Conservation (phyloP, 2,797 vertebrate species). For the Lithobates pipiens region DNA sequence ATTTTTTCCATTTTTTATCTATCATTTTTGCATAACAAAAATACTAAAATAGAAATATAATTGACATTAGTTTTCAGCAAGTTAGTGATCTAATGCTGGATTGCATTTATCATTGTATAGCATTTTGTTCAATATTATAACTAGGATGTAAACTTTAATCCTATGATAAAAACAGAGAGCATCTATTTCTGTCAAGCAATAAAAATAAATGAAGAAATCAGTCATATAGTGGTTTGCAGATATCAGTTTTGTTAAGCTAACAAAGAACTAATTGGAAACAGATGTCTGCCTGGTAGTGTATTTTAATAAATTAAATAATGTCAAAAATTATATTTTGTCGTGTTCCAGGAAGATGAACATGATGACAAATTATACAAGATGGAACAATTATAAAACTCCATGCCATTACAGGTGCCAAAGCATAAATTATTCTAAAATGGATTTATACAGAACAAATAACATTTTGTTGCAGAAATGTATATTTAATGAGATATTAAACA, state of each 20-base stretch:
- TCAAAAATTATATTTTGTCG: constrained; percentile 32
- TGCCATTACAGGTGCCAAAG: constrained; percentile 24
- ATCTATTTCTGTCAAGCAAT: constrained; percentile 15
- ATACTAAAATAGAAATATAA: background rate
- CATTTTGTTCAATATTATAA: constrained; percentile 10
- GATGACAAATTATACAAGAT: constrained; percentile 44
- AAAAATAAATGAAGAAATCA: constrained; percentile 27
- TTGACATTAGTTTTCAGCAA: background rate
- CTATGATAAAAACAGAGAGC: constrained; percentile 12
- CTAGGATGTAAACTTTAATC: background rate
- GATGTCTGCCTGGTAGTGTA: constrained; percentile 40
- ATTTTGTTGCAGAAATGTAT: background rate
- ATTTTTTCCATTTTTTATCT: no score
- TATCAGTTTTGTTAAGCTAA: constrained; percentile 35
- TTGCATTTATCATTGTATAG: background rate
- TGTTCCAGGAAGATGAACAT: constrained; percentile 39
- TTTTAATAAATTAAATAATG: constrained; percentile 44
- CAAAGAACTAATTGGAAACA: constrained; percentile 55
- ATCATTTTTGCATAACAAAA: no score
- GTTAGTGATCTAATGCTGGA: background rate
- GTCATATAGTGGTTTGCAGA: constrained; percentile 24
- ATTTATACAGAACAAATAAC: background rate
- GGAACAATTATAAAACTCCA: constrained; percentile 1
- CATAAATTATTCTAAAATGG: constrained; percentile 8
- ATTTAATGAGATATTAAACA: background rate